phyloP scores from a whole-genome alignment of 2,797 vertebrate genomes.

The Manis crassicaudata region DNA sequence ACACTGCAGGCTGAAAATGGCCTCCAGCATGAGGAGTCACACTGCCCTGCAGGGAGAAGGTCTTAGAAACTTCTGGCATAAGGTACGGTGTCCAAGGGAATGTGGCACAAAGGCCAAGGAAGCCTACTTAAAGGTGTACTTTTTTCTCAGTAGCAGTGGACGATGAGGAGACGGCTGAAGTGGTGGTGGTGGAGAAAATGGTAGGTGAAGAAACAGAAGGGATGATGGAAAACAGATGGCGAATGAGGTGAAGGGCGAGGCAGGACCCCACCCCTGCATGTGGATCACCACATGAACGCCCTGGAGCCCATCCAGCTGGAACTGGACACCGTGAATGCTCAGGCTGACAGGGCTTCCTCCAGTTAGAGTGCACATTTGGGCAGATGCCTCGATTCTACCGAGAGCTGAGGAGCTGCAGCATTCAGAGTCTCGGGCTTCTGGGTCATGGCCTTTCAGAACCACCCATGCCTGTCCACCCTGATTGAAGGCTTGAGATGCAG shows the following conservation, averaged over 20 bases:
- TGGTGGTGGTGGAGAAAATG: neutral
- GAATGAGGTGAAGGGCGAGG: neutral
- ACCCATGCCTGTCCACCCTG: neutral
- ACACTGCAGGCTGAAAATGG: neutral
- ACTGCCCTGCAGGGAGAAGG: neutral
- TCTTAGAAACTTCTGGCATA: neutral
- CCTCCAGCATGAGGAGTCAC: neutral
- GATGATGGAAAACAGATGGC: neutral
- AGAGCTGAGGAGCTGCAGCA: slow-evolving; percentile 87
- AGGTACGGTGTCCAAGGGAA: neutral
- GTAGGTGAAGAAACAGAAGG: neutral
- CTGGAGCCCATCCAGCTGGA: slow-evolving; percentile 90
- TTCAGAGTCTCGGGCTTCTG: slow-evolving; percentile 91
- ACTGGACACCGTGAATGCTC: slow-evolving; percentile 89
- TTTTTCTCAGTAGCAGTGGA: neutral
- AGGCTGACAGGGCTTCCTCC: slow-evolving; percentile 88
- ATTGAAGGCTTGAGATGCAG: neutral
- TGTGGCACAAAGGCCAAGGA: neutral
- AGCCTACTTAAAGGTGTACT: neutral
- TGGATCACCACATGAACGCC: slow-evolving; percentile 87
- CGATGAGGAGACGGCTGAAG: neutral
- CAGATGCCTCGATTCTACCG: slow-evolving; percentile 88
- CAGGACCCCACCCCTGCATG: neutral
- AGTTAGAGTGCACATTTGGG: slow-evolving; percentile 86
- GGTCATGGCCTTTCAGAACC: slow-evolving; percentile 85